These are phyloP conservation scores for Enteromius trimaculatus DNA, from an alignment of 2,797 vertebrate genomes.

Conservation along the genomic window DNA sequence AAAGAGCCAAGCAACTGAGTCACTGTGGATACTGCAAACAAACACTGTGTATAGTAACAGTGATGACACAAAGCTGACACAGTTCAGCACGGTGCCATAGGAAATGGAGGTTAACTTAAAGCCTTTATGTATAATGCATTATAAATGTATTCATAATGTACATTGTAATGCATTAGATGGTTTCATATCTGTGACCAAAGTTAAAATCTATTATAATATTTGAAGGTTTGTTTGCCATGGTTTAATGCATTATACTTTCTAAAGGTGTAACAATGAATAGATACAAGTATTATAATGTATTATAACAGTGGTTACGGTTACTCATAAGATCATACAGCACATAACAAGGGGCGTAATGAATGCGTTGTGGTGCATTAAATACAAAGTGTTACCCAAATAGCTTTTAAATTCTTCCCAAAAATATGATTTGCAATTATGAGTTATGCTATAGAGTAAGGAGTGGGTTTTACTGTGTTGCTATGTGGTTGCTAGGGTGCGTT, in stretches of 20 bases:
- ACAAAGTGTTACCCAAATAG: background rate
- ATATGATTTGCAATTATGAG: background rate
- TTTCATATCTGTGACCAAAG: background rate
- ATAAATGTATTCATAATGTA: background rate
- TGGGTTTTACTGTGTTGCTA: background rate
- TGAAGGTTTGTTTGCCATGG: background rate
- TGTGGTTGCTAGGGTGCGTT: background rate
- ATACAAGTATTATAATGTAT: background rate
- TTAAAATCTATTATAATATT: background rate
- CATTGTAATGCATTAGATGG: background rate
- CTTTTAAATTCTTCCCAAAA: background rate
- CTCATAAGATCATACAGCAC: background rate
- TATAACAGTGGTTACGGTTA: background rate
- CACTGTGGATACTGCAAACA: conserved; percentile 18
- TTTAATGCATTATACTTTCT: background rate
- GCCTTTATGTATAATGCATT: background rate
- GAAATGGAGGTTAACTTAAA: background rate
- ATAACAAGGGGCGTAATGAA: background rate
- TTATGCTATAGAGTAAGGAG: background rate
- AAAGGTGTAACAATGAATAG: background rate
- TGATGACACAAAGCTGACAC: background rate
- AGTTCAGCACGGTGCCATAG: background rate
- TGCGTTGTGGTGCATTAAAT: background rate
- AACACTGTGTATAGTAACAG: conserved; percentile 18
- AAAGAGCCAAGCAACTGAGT: conserved; percentile 7